These are phyloP conservation scores for Cotesia typhae DNA, from an alignment of 1,140 invertebrate genomes.

Conservation along the genomic window DNA sequence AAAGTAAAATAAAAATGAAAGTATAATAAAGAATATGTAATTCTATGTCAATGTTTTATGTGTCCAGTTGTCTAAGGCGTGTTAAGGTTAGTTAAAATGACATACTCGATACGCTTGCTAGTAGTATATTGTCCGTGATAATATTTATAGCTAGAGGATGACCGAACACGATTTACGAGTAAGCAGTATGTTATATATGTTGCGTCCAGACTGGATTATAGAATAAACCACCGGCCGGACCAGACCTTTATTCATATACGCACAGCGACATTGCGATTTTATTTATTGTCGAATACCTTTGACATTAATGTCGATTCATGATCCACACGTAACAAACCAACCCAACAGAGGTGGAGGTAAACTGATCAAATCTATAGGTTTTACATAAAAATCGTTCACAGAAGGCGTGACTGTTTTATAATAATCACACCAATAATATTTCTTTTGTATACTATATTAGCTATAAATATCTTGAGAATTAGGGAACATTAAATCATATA, in stretches of 20 bases:
- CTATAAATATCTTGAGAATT: too few relatives aligned
- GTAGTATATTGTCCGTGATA: conserved; percentile 40
- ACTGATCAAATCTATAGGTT: neutral
- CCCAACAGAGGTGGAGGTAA: neutral
- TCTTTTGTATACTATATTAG: too few relatives aligned
- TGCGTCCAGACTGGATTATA: too few relatives aligned
- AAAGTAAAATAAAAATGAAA: too few relatives aligned
- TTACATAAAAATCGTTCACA: neutral
- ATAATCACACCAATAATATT: too few relatives aligned
- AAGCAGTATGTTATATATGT: neutral
- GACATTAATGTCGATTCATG: conserved; percentile 30
- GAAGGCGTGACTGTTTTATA: neutral
- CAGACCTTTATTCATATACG: neutral
- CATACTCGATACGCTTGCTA: conserved; percentile 29
- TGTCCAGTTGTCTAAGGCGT: conserved; percentile 7
- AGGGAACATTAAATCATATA: too few relatives aligned
- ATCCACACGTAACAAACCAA: neutral
- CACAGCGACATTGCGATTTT: conserved; percentile 25
- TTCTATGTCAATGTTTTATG: neutral
- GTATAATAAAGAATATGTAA: too few relatives aligned
- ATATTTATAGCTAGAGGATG: conserved; percentile 58
- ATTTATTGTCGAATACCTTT: conserved; percentile 20
- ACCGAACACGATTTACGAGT: conserved; percentile 49
- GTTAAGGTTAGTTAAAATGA: conserved; percentile 21
- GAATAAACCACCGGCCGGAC: neutral